These are phyloP conservation scores for Trachurus trachurus DNA, from an alignment of 2,797 vertebrate species.

Conservation along the genomic window DNA sequence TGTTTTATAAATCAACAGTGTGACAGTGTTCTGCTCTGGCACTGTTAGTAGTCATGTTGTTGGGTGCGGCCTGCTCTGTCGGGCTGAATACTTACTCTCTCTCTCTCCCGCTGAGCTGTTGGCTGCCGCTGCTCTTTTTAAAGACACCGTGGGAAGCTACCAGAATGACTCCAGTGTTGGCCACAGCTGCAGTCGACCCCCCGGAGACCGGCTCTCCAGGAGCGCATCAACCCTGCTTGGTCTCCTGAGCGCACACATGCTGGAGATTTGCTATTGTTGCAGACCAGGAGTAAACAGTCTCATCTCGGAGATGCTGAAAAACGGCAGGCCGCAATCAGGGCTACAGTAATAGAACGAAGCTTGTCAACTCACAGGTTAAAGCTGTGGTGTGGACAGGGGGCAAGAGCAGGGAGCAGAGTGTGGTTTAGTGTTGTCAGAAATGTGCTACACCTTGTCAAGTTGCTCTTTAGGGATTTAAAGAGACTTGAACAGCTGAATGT, in stretches of 20 bases:
- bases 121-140: slow-evolving; percentile 36
- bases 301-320: not conserved
- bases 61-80: slow-evolving; percentile 23
- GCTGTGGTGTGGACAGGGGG: not conserved
- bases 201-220: slow-evolving; percentile 14
- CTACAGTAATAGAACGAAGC: not conserved
- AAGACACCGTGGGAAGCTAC: slow-evolving; percentile 28
- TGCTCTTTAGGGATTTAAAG: not conserved
- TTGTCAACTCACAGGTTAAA: not conserved
- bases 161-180: slow-evolving; percentile 29
- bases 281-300: slow-evolving; percentile 16
- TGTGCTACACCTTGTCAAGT: not conserved
- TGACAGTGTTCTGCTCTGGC: not conserved
- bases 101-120: slow-evolving; percentile 33
- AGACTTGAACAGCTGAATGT: not conserved
- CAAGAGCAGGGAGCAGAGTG: not conserved
- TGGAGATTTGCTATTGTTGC: slow-evolving; percentile 4
- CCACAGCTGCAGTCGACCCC: slow-evolving; percentile 40
- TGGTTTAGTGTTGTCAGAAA: not conserved
- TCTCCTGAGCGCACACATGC: slow-evolving; percentile 22
- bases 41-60: slow-evolving; percentile 16
- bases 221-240: slow-evolving; percentile 2
- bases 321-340: not conserved
- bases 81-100: slow-evolving; percentile 12
- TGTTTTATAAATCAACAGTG: not conserved